Base-by-base conservation (phyloP, 2,888 invertebrate genomes). In the Caenorhabditis panamensis region DNA sequence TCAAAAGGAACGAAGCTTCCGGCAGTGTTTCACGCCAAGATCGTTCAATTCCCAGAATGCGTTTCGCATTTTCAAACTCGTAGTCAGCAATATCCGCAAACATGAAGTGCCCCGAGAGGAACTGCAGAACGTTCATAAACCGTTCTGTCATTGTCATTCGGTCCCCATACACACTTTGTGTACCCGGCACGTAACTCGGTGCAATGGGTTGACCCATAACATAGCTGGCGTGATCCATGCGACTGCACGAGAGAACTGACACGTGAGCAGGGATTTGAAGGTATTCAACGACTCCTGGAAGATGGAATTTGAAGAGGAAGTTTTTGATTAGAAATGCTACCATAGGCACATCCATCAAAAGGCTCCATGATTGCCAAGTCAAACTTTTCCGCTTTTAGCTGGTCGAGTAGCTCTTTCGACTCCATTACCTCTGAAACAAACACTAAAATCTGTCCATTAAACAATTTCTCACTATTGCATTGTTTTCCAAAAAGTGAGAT, bases 121-220 rank as follows among this genome's bases (percentile, higher is more conserved):
- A 59, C 6, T 78, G 71, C 0, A 78, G 36, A n/a, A 62, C 20
- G 49, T 78, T 78, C 53, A 78, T 18, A 22, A 78, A 66, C 31
- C 78, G 26, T 31, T 78, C 51, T 3, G 8, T 28, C 37, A 71
- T 71, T 0, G 47, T 61, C 78, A 78, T 78, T 13, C 22, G 20
- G 13, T 78, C 66, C 4, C 61, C 54, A 28, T 66, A 78, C n/a
- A 56, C 41, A 18, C 66, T 67, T 22, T 78, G 78, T 1, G 71
- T 78, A n/a, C 66, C 64, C 1, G 78, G 78, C 4, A 78, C 71
- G 49, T 66, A 78, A 22, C 78, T 78, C 2, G 78, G 51, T 28
- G 78, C 78, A 26, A 71, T 71, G 0, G 69, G 78, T 49, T 78
- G 78, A 11, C 78, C 78, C 20, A 78, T 18, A 8, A 49, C 66